phyloP scores from a whole-genome alignment of 2,888 invertebrate genomes.

The Sipha maydis region DNA sequence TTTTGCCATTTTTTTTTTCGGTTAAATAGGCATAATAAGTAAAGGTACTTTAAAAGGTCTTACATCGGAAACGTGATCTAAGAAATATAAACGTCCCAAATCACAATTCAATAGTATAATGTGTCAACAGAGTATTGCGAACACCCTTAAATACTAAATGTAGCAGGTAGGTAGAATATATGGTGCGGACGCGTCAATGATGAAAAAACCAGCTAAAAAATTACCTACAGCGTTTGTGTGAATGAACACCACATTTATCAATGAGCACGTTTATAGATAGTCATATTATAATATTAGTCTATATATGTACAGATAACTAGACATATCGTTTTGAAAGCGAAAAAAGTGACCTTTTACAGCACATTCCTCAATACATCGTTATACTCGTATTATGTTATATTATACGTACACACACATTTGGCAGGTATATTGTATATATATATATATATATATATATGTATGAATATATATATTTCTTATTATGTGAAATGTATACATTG shows the following conservation, averaged over 20 bases:
- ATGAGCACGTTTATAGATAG: not conserved
- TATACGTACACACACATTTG: not conserved
- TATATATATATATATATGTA: not conserved
- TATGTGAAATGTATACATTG: constrained; percentile 1
- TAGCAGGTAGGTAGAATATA: constrained; percentile 6
- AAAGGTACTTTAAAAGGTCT: constrained; percentile 3
- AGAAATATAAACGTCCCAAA: constrained; percentile 23
- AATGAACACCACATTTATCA: constrained; percentile 37
- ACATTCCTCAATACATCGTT: not conserved
- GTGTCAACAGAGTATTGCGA: constrained; percentile 47
- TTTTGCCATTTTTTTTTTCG: constrained; percentile 19
- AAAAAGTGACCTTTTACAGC: constrained; percentile 30
- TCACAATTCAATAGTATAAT: constrained; percentile 32
- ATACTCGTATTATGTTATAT: too few species aligned
- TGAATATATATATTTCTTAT: not conserved
- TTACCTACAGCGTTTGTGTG: not conserved
- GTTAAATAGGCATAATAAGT: not conserved
- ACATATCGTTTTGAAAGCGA: constrained; percentile 14
- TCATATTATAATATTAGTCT: too few species aligned
- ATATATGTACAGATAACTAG: not conserved
- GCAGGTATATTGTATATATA: not conserved
- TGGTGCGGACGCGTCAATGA: not conserved
- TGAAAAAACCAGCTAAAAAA: constrained; percentile 34
- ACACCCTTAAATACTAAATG: not conserved
- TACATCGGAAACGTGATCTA: constrained; percentile 15